Conservation (phyloP, 2,888 invertebrate species). For the Zaprionus bogoriensis region DNA sequence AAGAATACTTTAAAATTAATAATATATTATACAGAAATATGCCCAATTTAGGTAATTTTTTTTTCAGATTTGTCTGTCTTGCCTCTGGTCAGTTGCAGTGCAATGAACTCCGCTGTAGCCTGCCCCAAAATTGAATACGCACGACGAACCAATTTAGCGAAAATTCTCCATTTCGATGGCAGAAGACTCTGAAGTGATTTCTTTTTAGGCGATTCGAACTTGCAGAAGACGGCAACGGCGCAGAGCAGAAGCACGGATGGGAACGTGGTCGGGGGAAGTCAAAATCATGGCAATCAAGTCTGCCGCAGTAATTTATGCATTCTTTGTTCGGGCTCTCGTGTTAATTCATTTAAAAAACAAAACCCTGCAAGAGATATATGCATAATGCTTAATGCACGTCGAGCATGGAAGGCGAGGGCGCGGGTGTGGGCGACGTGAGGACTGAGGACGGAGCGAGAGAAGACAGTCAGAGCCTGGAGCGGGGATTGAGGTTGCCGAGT, state of each 20-base stretch:
- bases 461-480: not conserved
- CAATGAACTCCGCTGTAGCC: conserved; percentile 43
- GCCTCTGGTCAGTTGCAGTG: conserved; percentile 13
- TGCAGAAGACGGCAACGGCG: too few species aligned
- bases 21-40: conserved; percentile 2
- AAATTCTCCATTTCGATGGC: conserved; percentile 40
- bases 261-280: not conserved
- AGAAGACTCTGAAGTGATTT: conserved; percentile 47
- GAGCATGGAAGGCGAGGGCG: not conserved
- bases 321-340: conserved; percentile 63
- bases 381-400: conserved; percentile 9
- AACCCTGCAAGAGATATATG: conserved; percentile 10
- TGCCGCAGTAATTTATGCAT: conserved; percentile 58
- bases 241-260: too few species aligned
- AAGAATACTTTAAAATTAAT: conserved; percentile 9
- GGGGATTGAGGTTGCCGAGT: conserved; percentile 5
- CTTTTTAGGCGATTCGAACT: conserved; percentile 22
- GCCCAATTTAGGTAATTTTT: not conserved
- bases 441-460: not conserved
- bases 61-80: not conserved
- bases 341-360: conserved; percentile 52
- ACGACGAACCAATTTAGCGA: conserved; percentile 34
- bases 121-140: conserved; percentile 23
- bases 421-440: too few species aligned
- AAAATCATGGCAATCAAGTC: conserved; percentile 41